Evolutionary conservation across 2,797 vertebrate genomes (phyloP).

Genomic region (Danio aesculapii): DNA sequence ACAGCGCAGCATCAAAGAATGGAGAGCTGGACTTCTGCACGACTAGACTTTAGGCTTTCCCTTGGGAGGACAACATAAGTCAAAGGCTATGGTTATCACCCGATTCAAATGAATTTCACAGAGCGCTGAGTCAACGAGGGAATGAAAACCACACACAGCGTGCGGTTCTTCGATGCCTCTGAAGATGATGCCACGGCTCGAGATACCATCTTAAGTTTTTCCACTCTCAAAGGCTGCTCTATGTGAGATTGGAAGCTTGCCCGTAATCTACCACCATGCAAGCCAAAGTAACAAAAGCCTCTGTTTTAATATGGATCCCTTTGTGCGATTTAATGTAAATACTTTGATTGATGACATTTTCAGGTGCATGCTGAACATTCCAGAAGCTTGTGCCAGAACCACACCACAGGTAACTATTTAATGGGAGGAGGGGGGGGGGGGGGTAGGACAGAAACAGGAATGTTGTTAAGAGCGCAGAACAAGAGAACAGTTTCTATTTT

Average conservation of each 20-base stretch:
- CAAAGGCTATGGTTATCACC: constrained; percentile 61
- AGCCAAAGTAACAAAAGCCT: constrained; percentile 73
- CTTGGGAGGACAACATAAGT: constrained; percentile 54
- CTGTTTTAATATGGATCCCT: constrained; percentile 69
- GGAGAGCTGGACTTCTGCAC: constrained; percentile 8
- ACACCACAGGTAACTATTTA: constrained; percentile 64
- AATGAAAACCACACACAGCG: constrained; percentile 69
- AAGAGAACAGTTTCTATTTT: constrained; percentile 21
- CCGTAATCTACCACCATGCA: constrained; percentile 59
- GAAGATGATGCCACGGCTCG: constrained; percentile 64
- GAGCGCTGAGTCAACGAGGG: constrained; percentile 59
- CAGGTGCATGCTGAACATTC: constrained; percentile 80
- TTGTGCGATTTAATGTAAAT: constrained; percentile 73
- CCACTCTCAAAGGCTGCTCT: constrained; percentile 65
- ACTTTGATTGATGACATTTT: constrained; percentile 78
- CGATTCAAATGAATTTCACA: constrained; percentile 70
- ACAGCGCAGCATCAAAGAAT: constrained; percentile 26
- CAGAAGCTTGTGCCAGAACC: constrained; percentile 66
- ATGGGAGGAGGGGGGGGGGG: not conserved
- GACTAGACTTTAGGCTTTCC: constrained; percentile 49
- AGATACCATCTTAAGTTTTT: constrained; percentile 74
- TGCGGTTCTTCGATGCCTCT: constrained; percentile 64
- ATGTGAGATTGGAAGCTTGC: constrained; percentile 61
- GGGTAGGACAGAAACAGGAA: constrained; percentile 41
- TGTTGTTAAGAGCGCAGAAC: constrained; percentile 19